phyloP scores from a whole-genome alignment of 2,113 vertebrate genomes.

The Caranx melampygus region DNA sequence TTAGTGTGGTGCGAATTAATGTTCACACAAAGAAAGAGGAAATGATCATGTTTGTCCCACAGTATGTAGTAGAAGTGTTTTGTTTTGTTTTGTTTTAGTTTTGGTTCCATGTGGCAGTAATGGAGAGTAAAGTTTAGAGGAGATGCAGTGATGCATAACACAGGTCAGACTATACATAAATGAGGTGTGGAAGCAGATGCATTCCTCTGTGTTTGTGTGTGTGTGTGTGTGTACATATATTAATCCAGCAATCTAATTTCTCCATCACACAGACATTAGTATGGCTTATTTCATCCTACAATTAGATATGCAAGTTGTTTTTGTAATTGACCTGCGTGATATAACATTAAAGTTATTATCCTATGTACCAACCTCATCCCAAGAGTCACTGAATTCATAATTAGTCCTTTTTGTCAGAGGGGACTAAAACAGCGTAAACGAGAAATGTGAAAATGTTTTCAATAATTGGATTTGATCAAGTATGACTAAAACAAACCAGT shows the following conservation, averaged over 20 bases:
- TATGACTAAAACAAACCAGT: slow-evolving; percentile 17
- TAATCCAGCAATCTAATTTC: background rate
- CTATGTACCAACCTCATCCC: background rate
- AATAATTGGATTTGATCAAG: slow-evolving; percentile 24
- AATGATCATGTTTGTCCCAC: slow-evolving; percentile 19
- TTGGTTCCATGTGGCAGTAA: background rate
- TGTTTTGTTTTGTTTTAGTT: background rate
- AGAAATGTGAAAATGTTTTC: slow-evolving; percentile 7
- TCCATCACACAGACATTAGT: background rate
- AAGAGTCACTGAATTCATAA: background rate
- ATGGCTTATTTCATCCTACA: slow-evolving; percentile 3
- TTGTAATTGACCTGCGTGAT: background rate
- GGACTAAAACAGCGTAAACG: slow-evolving; percentile 1
- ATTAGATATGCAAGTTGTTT: slow-evolving; percentile 19
- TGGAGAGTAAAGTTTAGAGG: slow-evolving; percentile 9
- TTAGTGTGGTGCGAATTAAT: slow-evolving; percentile 48
- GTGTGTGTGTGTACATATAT: slow-evolving; percentile 14
- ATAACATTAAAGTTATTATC: slow-evolving; percentile 16
- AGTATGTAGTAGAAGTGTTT: slow-evolving; percentile 22
- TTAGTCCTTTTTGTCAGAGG: background rate
- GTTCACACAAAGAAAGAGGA: slow-evolving; percentile 13
- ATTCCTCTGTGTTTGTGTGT: too few relatives aligned
- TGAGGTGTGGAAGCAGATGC: slow-evolving; percentile 28
- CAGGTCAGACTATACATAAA: slow-evolving; percentile 38
- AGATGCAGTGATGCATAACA: slow-evolving; percentile 22